These are phyloP conservation scores for Peribatodes rhomboidaria DNA, from an alignment of 2,888 invertebrate species.

Conservation along the genomic window DNA sequence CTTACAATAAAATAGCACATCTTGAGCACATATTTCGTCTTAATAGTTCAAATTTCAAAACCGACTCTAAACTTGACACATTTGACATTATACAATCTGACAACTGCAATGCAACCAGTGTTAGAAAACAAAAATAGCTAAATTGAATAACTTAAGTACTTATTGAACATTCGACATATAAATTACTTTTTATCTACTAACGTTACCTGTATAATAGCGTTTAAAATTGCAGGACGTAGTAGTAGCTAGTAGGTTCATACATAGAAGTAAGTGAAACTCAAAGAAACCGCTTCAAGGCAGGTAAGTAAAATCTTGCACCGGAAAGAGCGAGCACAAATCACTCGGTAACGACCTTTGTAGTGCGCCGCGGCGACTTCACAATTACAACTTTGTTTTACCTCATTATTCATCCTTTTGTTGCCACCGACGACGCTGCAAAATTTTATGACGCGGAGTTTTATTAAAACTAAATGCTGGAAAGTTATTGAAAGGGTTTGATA, in stretches of 20 bases:
- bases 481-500: conserved; percentile 21
- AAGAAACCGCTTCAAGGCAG: conserved; percentile 39
- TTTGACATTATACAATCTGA: too few species aligned
- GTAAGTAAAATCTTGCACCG: conserved; percentile 45
- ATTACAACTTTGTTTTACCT: conserved; percentile 83
- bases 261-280: conserved; percentile 32
- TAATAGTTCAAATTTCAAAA: too few species aligned
- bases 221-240: too few species aligned
- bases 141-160: too few species aligned
- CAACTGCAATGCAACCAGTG: too few species aligned
- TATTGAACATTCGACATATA: too few species aligned
- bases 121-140: too few species aligned
- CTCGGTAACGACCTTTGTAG: conserved; percentile 72
- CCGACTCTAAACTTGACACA: too few species aligned
- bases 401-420: conserved; percentile 85
- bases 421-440: conserved; percentile 69
- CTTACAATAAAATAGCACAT: too few species aligned
- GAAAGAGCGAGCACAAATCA: conserved; percentile 74
- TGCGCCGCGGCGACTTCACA: conserved; percentile 73
- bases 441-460: conserved; percentile 79
- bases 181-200: too few species aligned
- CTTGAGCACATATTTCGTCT: too few species aligned
- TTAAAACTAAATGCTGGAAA: conserved; percentile 66
- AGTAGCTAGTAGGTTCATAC: background rate
- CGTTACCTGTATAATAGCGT: too few species aligned